Base-by-base conservation (phyloP, 2,113 vertebrate genomes). In the Platysteira castanea region DNA sequence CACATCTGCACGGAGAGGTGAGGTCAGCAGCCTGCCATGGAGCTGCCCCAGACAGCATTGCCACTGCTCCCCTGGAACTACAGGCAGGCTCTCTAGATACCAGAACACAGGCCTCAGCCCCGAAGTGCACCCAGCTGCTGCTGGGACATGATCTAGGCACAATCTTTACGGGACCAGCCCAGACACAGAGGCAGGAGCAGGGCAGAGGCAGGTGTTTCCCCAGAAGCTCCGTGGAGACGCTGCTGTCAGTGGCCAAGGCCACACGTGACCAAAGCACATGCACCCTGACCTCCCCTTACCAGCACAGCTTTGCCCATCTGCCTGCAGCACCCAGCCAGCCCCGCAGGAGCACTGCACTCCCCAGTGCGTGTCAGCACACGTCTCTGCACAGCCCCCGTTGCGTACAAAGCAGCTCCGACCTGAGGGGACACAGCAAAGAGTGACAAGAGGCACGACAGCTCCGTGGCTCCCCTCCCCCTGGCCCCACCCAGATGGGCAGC, bases 351-450 rank as follows among this genome's bases (percentile, higher is more conserved):
- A 99, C 65, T 54, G 94, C 60, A 97, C 96, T 8, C 99, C 99
- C 98, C 98, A 98, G 44, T 85, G 56, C 0, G 97, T 97, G 46
- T 99, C 98, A 0, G 95, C 57, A 63, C 99, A 99, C 0, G 41
- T 84, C 27, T 98, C 98, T 4, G 97, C 98, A 2, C 99, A 99
- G 92, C 98, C 98, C 6, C 99, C 99, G 0, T 99, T 99, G 60
- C 96, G 96, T 59, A 97, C 69, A 24, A 98, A 97, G 96, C 99
- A 99, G 47, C 85, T 97, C 46, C 95, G 97, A 79, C 98, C 99
- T 99, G 95, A 2, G 19, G 63, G 41, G 28, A 63, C 11, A 59
- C 59, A 16, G 88, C 0, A 7, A 35, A 33, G 8, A 14, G 26
- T 64, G 65, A 75, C 13, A 4, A 3, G 47, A 53, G 2, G 2